phyloP scores from a whole-genome alignment of 2,113 vertebrate genomes.

The Mola mola region DNA sequence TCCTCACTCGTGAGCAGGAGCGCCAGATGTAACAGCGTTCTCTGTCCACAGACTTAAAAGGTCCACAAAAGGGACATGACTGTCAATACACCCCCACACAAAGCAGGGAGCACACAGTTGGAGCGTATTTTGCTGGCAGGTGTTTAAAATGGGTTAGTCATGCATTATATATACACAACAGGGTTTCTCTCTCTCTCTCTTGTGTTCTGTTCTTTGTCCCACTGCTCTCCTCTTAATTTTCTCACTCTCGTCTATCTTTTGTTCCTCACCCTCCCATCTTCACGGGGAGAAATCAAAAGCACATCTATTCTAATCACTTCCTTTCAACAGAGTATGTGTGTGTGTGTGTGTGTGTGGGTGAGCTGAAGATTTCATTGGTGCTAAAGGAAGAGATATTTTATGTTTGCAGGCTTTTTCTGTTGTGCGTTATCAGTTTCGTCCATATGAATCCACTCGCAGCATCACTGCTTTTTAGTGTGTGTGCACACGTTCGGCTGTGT shows the following conservation, averaged over 20 bases:
- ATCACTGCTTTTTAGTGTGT: background rate
- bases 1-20: no score
- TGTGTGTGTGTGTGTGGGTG: constrained; percentile 10
- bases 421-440: background rate
- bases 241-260: constrained; percentile 7
- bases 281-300: constrained; percentile 2
- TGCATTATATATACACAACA: constrained; percentile 66
- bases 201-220: constrained; percentile 21
- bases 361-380: no score
- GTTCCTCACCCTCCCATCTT: background rate
- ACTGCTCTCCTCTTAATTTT: background rate
- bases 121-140: constrained; percentile 38
- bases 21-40: no score
- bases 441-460: constrained; percentile 14
- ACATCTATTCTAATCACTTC: constrained; percentile 11
- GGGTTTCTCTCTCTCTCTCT: constrained; percentile 20
- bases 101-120: background rate
- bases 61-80: no score
- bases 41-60: no score
- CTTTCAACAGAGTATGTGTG: constrained; percentile 3
- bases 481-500: no score
- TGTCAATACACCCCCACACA: background rate
- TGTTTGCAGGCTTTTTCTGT: background rate
- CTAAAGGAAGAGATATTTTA: background rate
- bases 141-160: constrained; percentile 65